Percentiles rank a stretch among this genome's conserved stretches.
These are phyloP conservation scores for Watsonalla cultraria DNA, from an alignment of 2,888 invertebrate genomes.

Conservation along the genomic window DNA sequence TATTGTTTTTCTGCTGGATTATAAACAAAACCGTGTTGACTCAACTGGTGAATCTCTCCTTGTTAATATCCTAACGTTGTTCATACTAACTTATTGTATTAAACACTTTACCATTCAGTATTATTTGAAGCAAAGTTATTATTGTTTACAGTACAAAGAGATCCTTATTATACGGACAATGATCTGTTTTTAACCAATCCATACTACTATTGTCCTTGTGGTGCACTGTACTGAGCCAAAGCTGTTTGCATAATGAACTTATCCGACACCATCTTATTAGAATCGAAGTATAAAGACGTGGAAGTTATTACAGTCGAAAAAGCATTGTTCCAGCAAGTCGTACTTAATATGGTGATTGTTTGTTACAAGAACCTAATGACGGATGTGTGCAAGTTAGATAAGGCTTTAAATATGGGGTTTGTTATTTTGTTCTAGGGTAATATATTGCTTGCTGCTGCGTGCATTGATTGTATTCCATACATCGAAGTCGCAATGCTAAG, in stretches of 20 bases:
- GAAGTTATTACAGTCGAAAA: conserved; percentile 6
- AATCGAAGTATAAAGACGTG: conserved; percentile 21
- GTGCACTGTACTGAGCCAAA: conserved; percentile 43
- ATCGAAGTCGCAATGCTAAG: no score
- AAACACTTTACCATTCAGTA: conserved; percentile 26
- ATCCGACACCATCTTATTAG: conserved; percentile 48
- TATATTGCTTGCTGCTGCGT: no score
- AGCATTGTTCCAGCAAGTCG: neutral
- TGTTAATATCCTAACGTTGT: no score
- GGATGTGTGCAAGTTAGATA: no score
- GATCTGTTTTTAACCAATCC: conserved; percentile 59
- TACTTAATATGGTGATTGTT: neutral
- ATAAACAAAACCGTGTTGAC: no score
- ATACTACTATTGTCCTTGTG: conserved; percentile 58
- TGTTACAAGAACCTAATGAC: no score
- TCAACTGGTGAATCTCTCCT: no score
- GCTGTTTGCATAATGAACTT: conserved; percentile 59
- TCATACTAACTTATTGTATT: conserved; percentile 19
- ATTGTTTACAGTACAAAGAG: conserved; percentile 66
- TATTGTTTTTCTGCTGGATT: no score
- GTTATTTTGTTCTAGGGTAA: no score
- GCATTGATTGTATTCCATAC: no score
- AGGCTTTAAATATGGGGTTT: no score
- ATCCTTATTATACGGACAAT: conserved; percentile 60
- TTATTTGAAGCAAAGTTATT: conserved; percentile 45